Percentiles rank a stretch among this genome's conserved stretches.
phyloP scores from a whole-genome alignment of 1,140 invertebrate genomes.

The Orussus abietinus region DNA sequence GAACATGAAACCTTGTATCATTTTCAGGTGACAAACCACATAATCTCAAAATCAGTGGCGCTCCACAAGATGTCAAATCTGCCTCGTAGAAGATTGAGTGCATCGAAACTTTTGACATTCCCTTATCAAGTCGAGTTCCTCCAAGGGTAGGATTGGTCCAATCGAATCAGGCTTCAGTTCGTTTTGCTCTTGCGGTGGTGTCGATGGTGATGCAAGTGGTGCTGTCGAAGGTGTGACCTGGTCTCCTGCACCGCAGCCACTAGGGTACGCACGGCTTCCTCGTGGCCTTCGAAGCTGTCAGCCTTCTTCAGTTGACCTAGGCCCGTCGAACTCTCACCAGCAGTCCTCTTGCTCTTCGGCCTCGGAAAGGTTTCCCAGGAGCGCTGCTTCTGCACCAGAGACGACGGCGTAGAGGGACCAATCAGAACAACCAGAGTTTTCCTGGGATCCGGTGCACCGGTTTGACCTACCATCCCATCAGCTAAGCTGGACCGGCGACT shows the following conservation, averaged over 20 bases:
- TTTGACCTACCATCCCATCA: conserved; percentile 45
- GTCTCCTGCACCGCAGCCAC: conserved; percentile 70
- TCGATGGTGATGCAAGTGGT: conserved; percentile 45
- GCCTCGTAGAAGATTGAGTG: no score
- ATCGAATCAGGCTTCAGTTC: conserved; percentile 39
- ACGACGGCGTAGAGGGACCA: conserved; percentile 45
- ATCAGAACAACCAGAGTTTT: conserved; percentile 54
- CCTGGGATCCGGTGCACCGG: conserved; percentile 44
- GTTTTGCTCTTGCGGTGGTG: conserved; percentile 51
- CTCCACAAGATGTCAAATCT: no score
- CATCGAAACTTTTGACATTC: no score
- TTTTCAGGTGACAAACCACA: no score
- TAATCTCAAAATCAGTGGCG: no score
- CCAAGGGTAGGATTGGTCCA: no score
- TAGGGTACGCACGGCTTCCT: conserved; percentile 67
- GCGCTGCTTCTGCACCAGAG: conserved; percentile 59
- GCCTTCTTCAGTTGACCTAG: conserved; percentile 57
- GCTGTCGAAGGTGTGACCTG: conserved; percentile 47
- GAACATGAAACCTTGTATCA: no score
- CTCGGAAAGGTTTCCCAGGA: conserved; percentile 66
- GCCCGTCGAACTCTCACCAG: conserved; percentile 18
- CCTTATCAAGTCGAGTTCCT: no score
- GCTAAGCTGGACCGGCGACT: conserved; percentile 52
- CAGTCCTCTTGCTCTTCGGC: conserved; percentile 49
- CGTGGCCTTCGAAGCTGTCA: conserved; percentile 68